Evolutionary conservation across 2,888 invertebrate species (phyloP).

Genomic region (Eupeodes luniger): DNA sequence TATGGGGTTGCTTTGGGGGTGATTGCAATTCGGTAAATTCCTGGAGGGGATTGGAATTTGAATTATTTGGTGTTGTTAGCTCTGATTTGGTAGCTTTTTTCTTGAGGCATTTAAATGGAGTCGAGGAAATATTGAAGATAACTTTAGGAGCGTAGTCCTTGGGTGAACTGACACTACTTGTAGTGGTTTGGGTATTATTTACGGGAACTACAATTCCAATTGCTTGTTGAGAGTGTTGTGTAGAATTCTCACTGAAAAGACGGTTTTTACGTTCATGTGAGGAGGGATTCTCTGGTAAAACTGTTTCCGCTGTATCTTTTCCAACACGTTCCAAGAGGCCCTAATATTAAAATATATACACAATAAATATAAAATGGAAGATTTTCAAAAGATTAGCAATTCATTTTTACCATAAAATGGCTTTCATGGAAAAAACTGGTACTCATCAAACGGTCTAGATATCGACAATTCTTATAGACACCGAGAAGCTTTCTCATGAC

Average conservation of each 20-base stretch:
- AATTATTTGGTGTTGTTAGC: conserved; percentile 52
- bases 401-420: conserved; percentile 88
- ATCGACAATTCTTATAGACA: conserved; percentile 94
- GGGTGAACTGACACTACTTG: conserved; percentile 60
- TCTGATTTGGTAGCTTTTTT: conserved; percentile 70
- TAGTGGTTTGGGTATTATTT: conserved; percentile 64
- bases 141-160: conserved; percentile 79
- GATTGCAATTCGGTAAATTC: conserved; percentile 62
- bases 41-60: conserved; percentile 49
- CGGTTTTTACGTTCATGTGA: conserved; percentile 88
- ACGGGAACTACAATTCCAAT: conserved; percentile 75
- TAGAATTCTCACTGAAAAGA: conserved; percentile 78
- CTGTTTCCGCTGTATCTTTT: conserved; percentile 87
- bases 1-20: conserved; percentile 52
- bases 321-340: conserved; percentile 90
- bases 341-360: conserved; percentile 81
- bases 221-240: conserved; percentile 71
- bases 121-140: conserved; percentile 79
- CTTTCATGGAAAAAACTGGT: conserved; percentile 94
- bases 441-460: conserved; percentile 93
- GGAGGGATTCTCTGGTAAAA: conserved; percentile 87
- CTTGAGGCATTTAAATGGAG: conserved; percentile 78
- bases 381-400: accelerated
- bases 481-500: conserved; percentile 92
- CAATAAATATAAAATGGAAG: background rate